Base-by-base conservation (phyloP, 2,888 invertebrate species). In the Campoletis raptor region DNA sequence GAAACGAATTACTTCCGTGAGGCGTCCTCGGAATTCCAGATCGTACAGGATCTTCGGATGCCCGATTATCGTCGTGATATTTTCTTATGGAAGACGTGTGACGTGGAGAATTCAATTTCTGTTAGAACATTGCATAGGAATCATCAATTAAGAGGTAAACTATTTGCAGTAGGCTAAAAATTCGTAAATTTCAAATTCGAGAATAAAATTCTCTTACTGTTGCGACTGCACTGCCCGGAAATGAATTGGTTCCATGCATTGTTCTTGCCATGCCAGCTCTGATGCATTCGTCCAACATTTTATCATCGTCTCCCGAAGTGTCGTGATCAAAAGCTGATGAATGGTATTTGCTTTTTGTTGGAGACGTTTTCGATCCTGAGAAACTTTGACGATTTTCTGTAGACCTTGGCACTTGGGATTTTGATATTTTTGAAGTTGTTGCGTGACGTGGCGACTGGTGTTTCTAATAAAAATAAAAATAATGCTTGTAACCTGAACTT, bases 41-140 rank as follows among this genome's bases (percentile, higher is more conserved):
- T 91, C 96, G 95, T 89, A 96, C 96, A 88, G 96, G 97, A 92
- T 96, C 96, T 52, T 96, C 96, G 0, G 97, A 93, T 87, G 97
- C 94, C 88, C 96, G 96, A 6, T 96, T 95, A 89, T 96, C 96
- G 61, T 96, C 96, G 83, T 96, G 24, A 57, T 21, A 57, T 52
- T 66, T 77, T 48, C 48, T 66, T 8, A 37, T 24, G 21, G 77
- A 36, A 37, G 48, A 48, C 37, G 15, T 18, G 36, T 77, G 77
- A 48, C 48, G 66, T n/a, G 77, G 77, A n/a, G 77, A 77, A 52
- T 77, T 64, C 1, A 45, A 30, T 67, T 77, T 77, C 77, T 77
- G 40, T 15, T 5, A 54, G 18, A 18, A 66, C 37, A 78, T 0
- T 10, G 15, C 66, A 67, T 9, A n/a, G 10, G n/a, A 67, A 40